Base-by-base conservation (phyloP, 2,113 vertebrate species). In the Sceloporus tristichus region DNA sequence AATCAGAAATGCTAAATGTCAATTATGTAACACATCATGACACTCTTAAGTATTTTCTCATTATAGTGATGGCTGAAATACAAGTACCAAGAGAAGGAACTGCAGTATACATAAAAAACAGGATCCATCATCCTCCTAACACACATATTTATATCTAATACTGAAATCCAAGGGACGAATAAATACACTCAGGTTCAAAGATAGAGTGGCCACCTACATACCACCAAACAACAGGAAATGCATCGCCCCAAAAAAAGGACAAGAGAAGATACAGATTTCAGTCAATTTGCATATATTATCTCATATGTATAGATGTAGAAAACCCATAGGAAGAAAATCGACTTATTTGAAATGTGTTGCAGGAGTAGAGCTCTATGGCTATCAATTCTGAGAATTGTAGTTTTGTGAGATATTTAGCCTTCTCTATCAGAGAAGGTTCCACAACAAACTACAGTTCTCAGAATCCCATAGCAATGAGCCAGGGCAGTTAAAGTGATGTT, bases 11-110 rank as follows among this genome's bases (percentile, higher is more conserved):
- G 42, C 10, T 87, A 34, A 88, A 87, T 87, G 13, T 27, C 70
- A 0, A 85, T 18, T 83, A 14, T 4, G 56, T 56, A 79, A 74
- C 70, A 65, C 56, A 29, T 29, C 62, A 27, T 54, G n/a, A 9
- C 77, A 65, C 11, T 56, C 19, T 10, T 71, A 66, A 42, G 42
- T 18, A 84, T 56, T 25, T 56, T 85, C 11, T 59, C 34, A 90
- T 0, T 1, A 13, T 81, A 9, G n/a, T 74, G 56, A 79, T 42
- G 79, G 0, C 1, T 0, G 0, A 8, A 11, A 54, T 79, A 62
- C 54, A 90, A 53, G 73, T 86, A 88, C 0, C 53, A 1, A 0
- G 82, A 53, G 42, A 4, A 21, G 66, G 0, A 16, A 85, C 71
- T 4, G 38, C 27, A 90, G 71, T 77, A n/a, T 29, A 70, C 53